Base-by-base conservation (phyloP, 92 coral and sea anemone genomes). In the Siderastrea radians region DNA sequence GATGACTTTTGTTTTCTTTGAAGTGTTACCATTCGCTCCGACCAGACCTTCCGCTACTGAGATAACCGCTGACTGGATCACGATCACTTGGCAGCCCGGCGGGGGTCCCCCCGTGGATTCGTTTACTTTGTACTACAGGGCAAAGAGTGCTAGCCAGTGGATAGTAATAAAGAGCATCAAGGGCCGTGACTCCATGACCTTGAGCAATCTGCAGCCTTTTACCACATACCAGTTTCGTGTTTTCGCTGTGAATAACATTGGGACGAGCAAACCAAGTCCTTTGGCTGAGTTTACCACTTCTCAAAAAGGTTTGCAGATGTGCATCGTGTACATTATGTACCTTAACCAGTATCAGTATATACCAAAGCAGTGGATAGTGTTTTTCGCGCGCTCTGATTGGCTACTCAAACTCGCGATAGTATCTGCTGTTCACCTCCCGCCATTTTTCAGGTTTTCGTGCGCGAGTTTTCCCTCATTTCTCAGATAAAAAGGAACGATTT, bases 11-110 rank as follows among this genome's bases (percentile, higher is more conserved):
- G 16, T 11, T 43, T 16, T 17, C n/a, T 47, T 81, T 58, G 19
- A 61, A 95, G 98, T 78, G n/a, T 66, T 95, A 8, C 99, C 99
- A 2, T 91, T 97, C 75, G 86, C 98, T 9, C 99, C 99, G n/a
- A 84, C 90, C 11, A 76, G 81, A 14, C 97, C 94, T 6, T 71
- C 78, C 2, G 92, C 93, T 16, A 86, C 92, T 15, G 76, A 84
- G 58, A 91, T 88, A 67, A 60, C 93, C 6, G 82, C 98, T 2
- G 74, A 88, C 84, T 81, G 91, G 80, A 91, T 95, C 62, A 90
- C 96, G 49, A 74, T 97, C 43, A 84, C 92, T 4, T 97, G 99
- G 99, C 93, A 92, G 54, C 91, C 93, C 13, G 87, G 94, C 2
- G 94, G 92, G 9, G 90, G 91, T 6, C 94, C 84, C 12, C 83